phyloP scores from a whole-genome alignment of 2,888 invertebrate genomes.

The Leptopterna dolabrata region DNA sequence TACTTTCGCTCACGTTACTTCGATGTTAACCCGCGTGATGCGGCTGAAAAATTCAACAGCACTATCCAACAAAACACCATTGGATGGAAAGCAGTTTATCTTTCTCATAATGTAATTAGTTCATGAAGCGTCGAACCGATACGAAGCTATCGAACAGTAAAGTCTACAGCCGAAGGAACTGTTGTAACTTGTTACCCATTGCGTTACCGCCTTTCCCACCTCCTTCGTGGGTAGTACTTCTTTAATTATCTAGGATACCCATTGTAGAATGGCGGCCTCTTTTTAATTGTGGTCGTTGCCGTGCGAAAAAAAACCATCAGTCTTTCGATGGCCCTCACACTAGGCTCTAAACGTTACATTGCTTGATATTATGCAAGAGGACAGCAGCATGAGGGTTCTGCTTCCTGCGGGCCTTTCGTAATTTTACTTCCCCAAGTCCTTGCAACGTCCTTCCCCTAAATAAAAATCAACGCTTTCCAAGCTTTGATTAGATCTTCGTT shows the following conservation, averaged over 20 bases:
- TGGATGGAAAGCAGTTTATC: background rate
- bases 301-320: background rate
- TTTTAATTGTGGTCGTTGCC: background rate
- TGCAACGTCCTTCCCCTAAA: background rate
- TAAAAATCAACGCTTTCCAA: background rate
- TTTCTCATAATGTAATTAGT: background rate
- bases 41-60: background rate
- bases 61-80: background rate
- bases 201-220: background rate
- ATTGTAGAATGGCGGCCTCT: background rate
- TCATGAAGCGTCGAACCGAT: background rate
- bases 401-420: background rate
- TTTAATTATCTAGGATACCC: background rate
- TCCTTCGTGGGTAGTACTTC: background rate
- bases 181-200: background rate
- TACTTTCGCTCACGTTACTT: background rate
- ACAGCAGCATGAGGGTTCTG: background rate
- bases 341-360: background rate
- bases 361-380: background rate
- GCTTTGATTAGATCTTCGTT: background rate
- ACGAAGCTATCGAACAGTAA: background rate
- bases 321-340: background rate
- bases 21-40: background rate
- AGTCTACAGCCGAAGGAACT: background rate
- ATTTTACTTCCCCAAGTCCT: background rate